Evolutionary conservation across 2,113 vertebrate species (phyloP), one percentile per base, ranked within the genome.

Genomic region (Oreocharis arfaki): DNA sequence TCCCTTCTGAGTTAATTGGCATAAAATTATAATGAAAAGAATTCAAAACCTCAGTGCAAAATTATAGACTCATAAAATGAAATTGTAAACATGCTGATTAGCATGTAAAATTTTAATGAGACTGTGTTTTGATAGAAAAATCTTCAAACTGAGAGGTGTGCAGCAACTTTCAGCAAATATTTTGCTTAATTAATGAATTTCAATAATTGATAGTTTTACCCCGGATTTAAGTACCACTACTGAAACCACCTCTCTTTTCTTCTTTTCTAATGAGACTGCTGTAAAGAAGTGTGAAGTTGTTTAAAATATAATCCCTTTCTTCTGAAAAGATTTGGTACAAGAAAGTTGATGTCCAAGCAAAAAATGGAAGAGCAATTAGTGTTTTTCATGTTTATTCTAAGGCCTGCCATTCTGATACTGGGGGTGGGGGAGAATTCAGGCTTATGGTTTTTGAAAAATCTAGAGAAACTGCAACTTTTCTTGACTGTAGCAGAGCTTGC

Each of bases 111-210:
- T 96, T 97, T 97, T 97, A 98, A 97, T 97, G 93, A 97, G 94
- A 84, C 52, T 89, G 26, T 95, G 90, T 96, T 97, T 97, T 97
- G 90, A 97, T 96, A 95, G 84, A 90, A 96, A 96, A 96, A 86
- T 87, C 70, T 97, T 96, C 89, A 95, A 97, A 97, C 95, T 93
- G 95, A 95, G 84, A 91, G 78, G 55, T 87, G 41, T 63, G 42
- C 80, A 95, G 53, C 92, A 97, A 95, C 57, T 96, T 94, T 90
- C 94, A 93, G 69, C 87, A 97, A 97, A 97, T 97, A 97, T 97
- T 97, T 98, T 95, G 87, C 95, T 95, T 95, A 97, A 98, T 97
- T 98, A 97, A 97, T 97, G 84, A 92, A 94, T 94, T 97, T 96
- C 77, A 95, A n/a, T 97, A 97, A 97, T 96, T 96, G 81, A 92